These are phyloP conservation scores for Tipula confusa DNA, from an alignment of 2,888 invertebrate species.

Conservation along the genomic window DNA sequence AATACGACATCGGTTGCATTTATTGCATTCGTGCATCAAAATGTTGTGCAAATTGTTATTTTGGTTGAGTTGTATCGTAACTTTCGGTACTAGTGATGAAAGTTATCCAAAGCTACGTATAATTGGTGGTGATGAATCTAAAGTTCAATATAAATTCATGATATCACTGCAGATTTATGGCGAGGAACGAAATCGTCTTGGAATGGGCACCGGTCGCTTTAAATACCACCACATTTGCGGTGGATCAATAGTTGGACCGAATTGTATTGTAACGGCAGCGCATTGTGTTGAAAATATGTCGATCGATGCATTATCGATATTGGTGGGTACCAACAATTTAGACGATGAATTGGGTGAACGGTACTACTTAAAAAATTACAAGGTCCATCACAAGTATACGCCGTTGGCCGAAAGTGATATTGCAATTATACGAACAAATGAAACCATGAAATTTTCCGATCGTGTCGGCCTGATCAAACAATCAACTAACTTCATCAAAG, in stretches of 20 bases:
- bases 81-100: neutral
- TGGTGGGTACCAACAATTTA: neutral
- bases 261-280: slow-evolving; percentile 32
- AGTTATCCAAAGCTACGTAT: neutral
- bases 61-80: neutral
- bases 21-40: neutral
- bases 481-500: neutral
- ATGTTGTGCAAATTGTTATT: neutral
- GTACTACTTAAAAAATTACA: neutral
- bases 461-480: neutral
- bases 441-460: neutral
- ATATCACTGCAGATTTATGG: neutral
- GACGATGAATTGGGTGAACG: neutral
- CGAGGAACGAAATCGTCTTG: neutral
- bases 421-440: neutral
- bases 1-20: neutral
- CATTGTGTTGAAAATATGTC: slow-evolving; percentile 31
- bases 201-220: neutral
- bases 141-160: neutral
- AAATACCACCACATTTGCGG: slow-evolving; percentile 32
- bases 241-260: slow-evolving; percentile 29
- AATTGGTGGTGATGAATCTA: neutral
- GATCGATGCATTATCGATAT: neutral
- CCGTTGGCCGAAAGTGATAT: neutral
- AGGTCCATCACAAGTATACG: neutral